Conservation (phyloP, 2,113 vertebrate species). For the Platichthys flesus region DNA sequence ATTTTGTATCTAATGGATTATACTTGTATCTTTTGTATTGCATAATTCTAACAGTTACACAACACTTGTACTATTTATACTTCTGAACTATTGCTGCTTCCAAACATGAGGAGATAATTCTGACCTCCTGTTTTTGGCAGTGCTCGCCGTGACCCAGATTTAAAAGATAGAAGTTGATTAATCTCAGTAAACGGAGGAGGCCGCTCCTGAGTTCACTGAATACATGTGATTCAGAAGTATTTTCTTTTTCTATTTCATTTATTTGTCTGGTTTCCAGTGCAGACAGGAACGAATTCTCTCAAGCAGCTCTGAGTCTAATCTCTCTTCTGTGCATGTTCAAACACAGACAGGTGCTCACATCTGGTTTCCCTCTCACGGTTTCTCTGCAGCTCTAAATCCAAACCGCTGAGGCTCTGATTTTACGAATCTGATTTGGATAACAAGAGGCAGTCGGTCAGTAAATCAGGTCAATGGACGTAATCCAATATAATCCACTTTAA, state of each 20-base stretch:
- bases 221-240: constrained; percentile 14
- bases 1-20: no score
- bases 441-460: constrained; percentile 64
- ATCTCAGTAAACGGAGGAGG: constrained; percentile 24
- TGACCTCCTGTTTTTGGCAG: constrained; percentile 39
- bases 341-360: constrained; percentile 16
- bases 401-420: constrained; percentile 59
- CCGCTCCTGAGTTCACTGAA: constrained; percentile 30
- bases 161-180: constrained; percentile 48
- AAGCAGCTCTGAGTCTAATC: constrained; percentile 3
- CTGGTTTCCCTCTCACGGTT: constrained; percentile 20
- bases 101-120: constrained; percentile 26
- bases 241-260: not conserved
- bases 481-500: constrained; percentile 79
- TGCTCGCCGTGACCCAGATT: constrained; percentile 55
- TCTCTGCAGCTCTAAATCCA: constrained; percentile 45
- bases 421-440: constrained; percentile 60
- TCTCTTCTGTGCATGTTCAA: constrained; percentile 1
- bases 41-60: not conserved
- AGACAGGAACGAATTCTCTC: not conserved
- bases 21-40: not conserved
- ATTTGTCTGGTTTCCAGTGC: constrained; percentile 9
- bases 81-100: not conserved
- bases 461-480: constrained; percentile 79
- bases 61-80: not conserved